Conservation (phyloP, 1,140 invertebrate genomes). For the Zaprionus camerounensis region DNA sequence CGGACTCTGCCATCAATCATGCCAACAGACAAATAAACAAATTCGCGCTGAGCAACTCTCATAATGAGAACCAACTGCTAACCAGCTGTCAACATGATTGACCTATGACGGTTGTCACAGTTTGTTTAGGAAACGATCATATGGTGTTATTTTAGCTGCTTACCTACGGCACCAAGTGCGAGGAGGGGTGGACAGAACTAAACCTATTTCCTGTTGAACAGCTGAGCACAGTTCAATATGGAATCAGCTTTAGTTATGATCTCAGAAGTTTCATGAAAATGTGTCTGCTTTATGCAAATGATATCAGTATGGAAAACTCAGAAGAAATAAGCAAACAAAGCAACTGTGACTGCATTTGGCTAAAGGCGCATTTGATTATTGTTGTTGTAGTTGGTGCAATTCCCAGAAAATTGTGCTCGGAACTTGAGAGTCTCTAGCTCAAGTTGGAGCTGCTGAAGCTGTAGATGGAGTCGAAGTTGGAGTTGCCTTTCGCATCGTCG, state of each 20-base stretch:
- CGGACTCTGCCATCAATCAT: conserved; percentile 45
- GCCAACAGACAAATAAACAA: conserved; percentile 21
- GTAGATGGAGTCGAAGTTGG: conserved; percentile 8
- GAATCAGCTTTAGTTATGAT: conserved; percentile 32
- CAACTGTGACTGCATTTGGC: conserved; percentile 48
- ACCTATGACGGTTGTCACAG: conserved; percentile 36
- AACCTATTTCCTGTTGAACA: conserved; percentile 24
- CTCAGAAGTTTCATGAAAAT: conserved; percentile 56
- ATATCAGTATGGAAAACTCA: conserved; percentile 32
- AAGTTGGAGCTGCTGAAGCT: conserved; percentile 30
- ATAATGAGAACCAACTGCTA: conserved; percentile 22
- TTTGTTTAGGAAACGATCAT: conserved; percentile 44
- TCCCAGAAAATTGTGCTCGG: conserved; percentile 67
- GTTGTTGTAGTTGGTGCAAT: conserved; percentile 37
- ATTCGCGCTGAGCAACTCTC: conserved; percentile 15
- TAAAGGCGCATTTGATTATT: conserved; percentile 31
- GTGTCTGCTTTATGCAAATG: conserved; percentile 55
- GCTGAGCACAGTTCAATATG: conserved; percentile 8
- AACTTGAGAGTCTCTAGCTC: conserved; percentile 58
- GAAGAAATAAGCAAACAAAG: conserved; percentile 41
- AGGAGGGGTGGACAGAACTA: no score
- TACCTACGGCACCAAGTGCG: conserved; percentile 2
- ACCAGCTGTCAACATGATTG: conserved; percentile 42
- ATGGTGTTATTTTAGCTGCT: conserved; percentile 34
- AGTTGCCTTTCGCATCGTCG: conserved; percentile 58